Conservation (phyloP, 2,888 invertebrate species). For the Rotaria macrura region DNA sequence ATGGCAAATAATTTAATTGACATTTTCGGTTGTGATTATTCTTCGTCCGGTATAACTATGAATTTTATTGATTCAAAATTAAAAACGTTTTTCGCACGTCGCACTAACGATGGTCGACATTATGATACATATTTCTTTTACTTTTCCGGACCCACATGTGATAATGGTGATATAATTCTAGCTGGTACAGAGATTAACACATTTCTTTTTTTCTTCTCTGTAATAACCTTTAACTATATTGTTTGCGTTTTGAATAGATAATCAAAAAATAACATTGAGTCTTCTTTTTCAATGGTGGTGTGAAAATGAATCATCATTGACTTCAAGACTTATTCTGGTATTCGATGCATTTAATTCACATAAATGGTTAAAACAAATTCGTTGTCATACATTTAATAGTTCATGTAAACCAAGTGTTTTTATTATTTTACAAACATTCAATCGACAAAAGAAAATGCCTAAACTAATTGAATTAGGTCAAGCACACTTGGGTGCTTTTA, state of each 20-base stretch:
- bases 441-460: background rate
- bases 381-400: slow-evolving; percentile 27
- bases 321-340: slow-evolving; percentile 43
- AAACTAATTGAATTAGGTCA: slow-evolving; percentile 20
- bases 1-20: slow-evolving; percentile 47
- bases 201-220: background rate
- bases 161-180: slow-evolving; percentile 48
- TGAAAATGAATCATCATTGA: slow-evolving; percentile 33
- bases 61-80: slow-evolving; percentile 40
- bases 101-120: slow-evolving; percentile 45
- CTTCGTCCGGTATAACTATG: slow-evolving; percentile 43
- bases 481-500: background rate
- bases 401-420: slow-evolving; percentile 21
- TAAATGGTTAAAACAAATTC: slow-evolving; percentile 42
- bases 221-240: background rate
- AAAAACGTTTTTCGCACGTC: slow-evolving; percentile 36
- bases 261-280: slow-evolving; percentile 40
- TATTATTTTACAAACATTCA: slow-evolving; percentile 11
- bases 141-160: slow-evolving; percentile 46
- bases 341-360: slow-evolving; percentile 43
- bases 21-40: slow-evolving; percentile 47
- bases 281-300: slow-evolving; percentile 45
- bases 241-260: slow-evolving; percentile 37
- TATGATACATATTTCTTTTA: slow-evolving; percentile 48
- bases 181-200: slow-evolving; percentile 39